Base-by-base conservation (phyloP, 2,113 vertebrate genomes). In the Taxidea taxus region DNA sequence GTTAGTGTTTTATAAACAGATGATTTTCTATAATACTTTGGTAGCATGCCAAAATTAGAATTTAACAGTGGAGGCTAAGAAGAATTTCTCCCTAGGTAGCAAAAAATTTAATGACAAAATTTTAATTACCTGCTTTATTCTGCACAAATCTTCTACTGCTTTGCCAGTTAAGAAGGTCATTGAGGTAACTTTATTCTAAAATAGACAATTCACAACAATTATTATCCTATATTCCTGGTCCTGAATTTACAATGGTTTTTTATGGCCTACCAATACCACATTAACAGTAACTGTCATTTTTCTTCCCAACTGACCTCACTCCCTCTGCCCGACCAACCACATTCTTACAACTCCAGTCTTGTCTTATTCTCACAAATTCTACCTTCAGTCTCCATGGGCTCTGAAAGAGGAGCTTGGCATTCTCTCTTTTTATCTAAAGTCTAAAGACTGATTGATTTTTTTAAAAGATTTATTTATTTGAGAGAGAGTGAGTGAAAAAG, bases 131-230 rank as follows among this genome's bases (percentile, higher is more conserved):
- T 99, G 99, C 98, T 99, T 99, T 98, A 99, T 99, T 98, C 99
- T 99, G 98, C 99, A 99, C 94, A 99, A 99, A 98, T 99, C 99
- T 98, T 99, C 99, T 72, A 99, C 99, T 88, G 99, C 99, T 98
- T 99, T 99, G 89, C 99, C 99, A 98, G 99, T 99, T 39, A 99
- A 98, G 98, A 99, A 99, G 21, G 99, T 99, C 98, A 99, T 99
- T 14, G 99, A 99, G 81, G 99, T 99, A 44, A 99, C 99, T 99
- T 99, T 99, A 98, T 99, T 99, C 99, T 99, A 98, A 91, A 98
- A 96, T 47, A 98, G 77, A 96, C 18, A 98, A 91, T 96, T 95
- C 34, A 91, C 68, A 95, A 89, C 34, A 68, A 81, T 98, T 90
- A 96, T 31, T 94, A 96, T 34, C 27, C 10, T n/a, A 87, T 64